Evolutionary conservation across 2,888 invertebrate species (phyloP).

Genomic region (Mimumesa dahlbomi): DNA sequence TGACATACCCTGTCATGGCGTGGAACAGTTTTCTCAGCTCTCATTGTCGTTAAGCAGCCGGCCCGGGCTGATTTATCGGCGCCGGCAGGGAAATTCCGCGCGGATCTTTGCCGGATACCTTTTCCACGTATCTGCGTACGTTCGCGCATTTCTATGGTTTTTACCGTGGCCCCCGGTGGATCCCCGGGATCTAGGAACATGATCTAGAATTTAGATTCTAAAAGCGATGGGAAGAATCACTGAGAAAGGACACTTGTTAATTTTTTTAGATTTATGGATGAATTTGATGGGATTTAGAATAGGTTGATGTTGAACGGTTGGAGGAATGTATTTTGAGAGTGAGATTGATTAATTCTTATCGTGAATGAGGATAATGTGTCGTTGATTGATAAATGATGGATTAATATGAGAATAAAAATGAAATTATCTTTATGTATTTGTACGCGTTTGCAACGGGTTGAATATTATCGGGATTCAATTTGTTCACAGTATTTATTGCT

Average conservation of each 20-base stretch:
- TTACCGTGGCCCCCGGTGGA: constrained; percentile 13
- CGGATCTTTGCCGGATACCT: constrained; percentile 27
- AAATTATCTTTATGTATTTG: constrained; percentile 1
- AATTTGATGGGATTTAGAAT: too few relatives aligned
- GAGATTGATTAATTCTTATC: constrained; percentile 24
- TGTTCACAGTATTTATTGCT: not conserved
- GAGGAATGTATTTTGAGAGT: too few relatives aligned
- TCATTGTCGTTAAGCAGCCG: constrained; percentile 68
- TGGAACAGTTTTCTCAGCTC: constrained; percentile 72
- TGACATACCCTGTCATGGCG: constrained; percentile 75
- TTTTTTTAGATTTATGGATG: too few relatives aligned
- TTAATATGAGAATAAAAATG: not conserved
- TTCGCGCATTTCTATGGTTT: constrained; percentile 27
- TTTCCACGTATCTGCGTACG: constrained; percentile 45
- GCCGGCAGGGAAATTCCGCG: constrained; percentile 68
- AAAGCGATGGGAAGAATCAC: too few relatives aligned
- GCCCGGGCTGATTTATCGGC: constrained; percentile 65
- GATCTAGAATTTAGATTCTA: too few relatives aligned
- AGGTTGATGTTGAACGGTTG: too few relatives aligned
- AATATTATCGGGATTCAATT: constrained; percentile 6
- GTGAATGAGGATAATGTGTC: constrained; percentile 3
- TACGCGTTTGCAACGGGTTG: not conserved
- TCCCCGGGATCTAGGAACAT: not conserved
- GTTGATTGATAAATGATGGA: constrained; percentile 10
- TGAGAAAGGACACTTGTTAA: too few relatives aligned